phyloP scores from a whole-genome alignment of 2,113 vertebrate genomes.

The Empidonax traillii region DNA sequence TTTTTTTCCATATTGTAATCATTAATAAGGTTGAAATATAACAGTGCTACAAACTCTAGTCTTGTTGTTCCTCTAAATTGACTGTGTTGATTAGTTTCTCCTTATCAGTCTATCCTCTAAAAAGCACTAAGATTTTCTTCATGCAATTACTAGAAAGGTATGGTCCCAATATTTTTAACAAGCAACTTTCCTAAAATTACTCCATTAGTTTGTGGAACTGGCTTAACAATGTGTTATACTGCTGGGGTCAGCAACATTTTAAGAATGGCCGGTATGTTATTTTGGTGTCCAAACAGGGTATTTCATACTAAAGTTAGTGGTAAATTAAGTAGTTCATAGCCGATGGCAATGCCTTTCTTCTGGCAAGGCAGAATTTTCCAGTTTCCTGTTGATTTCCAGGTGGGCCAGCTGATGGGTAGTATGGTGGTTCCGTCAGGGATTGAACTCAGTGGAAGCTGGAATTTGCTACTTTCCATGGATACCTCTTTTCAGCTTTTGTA shows the following conservation, averaged over 20 bases:
- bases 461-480: background rate
- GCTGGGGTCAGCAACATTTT: background rate
- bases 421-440: rapidly evolving
- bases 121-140: background rate
- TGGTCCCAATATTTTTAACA: background rate
- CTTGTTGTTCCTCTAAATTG: background rate
- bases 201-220: background rate
- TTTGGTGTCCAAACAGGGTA: background rate
- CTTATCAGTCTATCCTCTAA: background rate
- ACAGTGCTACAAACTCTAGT: background rate
- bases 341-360: background rate
- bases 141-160: background rate
- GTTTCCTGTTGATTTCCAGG: background rate
- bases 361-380: background rate
- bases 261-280: background rate
- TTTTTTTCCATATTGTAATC: background rate
- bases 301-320: background rate
- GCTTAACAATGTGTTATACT: background rate
- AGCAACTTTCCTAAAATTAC: background rate
- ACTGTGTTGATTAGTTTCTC: background rate
- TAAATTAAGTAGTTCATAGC: background rate
- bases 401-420: background rate
- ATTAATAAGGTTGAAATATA: constrained; percentile 1
- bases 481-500: background rate
- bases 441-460: background rate